Conservation (phyloP, 2,888 invertebrate genomes). For the Catocala nupta region DNA sequence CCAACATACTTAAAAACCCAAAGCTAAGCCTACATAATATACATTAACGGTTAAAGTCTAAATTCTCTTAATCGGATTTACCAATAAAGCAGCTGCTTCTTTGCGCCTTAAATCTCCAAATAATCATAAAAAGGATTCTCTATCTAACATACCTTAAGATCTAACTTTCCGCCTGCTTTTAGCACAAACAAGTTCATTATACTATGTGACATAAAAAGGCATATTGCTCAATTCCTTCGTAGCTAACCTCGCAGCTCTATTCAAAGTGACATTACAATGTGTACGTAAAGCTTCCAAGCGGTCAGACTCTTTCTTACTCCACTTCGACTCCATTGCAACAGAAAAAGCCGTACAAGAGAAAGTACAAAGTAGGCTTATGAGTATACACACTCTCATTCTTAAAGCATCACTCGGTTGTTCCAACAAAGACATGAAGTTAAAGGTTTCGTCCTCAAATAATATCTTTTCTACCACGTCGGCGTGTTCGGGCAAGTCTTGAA, state of each 20-base stretch:
- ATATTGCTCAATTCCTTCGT: constrained; percentile 86
- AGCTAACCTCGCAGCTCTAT: constrained; percentile 87
- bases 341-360: constrained; percentile 90
- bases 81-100: no score
- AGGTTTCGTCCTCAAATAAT: constrained; percentile 84
- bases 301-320: constrained; percentile 88
- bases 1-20: no score
- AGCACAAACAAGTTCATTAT: no score
- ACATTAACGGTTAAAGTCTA: no score
- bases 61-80: no score
- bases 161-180: no score
- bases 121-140: no score
- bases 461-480: constrained; percentile 92
- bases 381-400: constrained; percentile 90
- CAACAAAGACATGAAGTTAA: constrained; percentile 86
- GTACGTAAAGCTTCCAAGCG: constrained; percentile 87
- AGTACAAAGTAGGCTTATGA: constrained; percentile 90
- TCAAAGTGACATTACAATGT: constrained; percentile 89
- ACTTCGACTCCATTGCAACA: constrained; percentile 84
- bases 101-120: no score
- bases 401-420: constrained; percentile 87
- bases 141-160: no score
- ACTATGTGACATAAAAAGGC: constrained; percentile 77
- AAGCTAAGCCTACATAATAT: no score
- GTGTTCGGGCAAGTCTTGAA: constrained; percentile 92